Conservation (phyloP, 2,888 invertebrate genomes). For the Ptychoptera contaminata region DNA sequence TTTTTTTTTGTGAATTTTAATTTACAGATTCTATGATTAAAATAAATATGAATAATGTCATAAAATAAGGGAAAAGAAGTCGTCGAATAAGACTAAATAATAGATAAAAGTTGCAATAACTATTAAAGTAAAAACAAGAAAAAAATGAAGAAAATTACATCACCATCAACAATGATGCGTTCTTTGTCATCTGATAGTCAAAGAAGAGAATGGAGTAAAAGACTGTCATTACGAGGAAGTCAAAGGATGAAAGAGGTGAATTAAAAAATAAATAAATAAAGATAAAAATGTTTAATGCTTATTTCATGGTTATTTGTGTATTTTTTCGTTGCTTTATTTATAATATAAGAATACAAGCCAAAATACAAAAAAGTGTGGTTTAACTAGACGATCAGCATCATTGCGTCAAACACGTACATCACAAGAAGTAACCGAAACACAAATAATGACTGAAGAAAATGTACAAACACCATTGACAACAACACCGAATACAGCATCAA, state of each 20-base stretch:
- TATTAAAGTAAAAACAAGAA: too few species aligned
- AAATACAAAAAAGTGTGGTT: slow-evolving; percentile 7
- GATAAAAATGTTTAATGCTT: not conserved
- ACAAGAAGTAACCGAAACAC: slow-evolving; percentile 17
- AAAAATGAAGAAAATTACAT: not conserved
- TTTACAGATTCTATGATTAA: too few species aligned
- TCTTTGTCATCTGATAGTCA: slow-evolving; percentile 50
- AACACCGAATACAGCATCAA: slow-evolving; percentile 34
- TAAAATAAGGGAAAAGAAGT: too few species aligned
- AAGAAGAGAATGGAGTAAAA: slow-evolving; percentile 55
- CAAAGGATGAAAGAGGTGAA: slow-evolving; percentile 43
- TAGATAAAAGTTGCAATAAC: too few species aligned
- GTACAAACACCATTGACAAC: slow-evolving; percentile 5
- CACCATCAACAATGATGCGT: slow-evolving; percentile 39
- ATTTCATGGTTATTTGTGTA: not conserved
- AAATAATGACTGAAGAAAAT: not conserved
- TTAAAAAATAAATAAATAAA: slow-evolving; percentile 9
- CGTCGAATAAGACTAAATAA: too few species aligned
- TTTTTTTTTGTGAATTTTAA: too few species aligned
- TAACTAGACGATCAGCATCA: slow-evolving; percentile 40
- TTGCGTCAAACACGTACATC: slow-evolving; percentile 33
- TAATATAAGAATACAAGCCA: not conserved
- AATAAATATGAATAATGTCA: too few species aligned
- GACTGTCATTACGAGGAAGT: slow-evolving; percentile 55
- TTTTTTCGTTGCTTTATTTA: too few species aligned